These are phyloP conservation scores for Drymodes brunneopygia DNA, from an alignment of 2,113 vertebrate genomes.

Conservation along the genomic window DNA sequence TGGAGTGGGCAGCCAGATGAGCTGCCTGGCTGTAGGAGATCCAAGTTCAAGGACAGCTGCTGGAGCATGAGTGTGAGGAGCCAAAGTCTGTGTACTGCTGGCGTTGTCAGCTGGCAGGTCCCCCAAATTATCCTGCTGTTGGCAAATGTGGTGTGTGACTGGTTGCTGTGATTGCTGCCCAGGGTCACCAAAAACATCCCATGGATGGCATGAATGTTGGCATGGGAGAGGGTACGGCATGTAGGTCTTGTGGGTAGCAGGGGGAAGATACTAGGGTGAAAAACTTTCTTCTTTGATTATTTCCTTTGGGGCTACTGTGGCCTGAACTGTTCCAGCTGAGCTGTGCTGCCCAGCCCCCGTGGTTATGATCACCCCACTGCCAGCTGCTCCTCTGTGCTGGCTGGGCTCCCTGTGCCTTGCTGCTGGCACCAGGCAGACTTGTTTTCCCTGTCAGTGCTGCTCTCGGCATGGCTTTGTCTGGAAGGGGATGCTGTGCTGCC, in stretches of 20 bases:
- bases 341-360: neutral
- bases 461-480: fast-evolving
- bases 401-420: neutral
- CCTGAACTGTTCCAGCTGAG: neutral
- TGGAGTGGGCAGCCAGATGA: neutral
- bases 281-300: neutral
- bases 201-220: neutral
- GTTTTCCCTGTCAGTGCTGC: neutral
- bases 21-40: neutral
- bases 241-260: neutral
- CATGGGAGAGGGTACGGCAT: fast-evolving
- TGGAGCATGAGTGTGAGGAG: neutral
- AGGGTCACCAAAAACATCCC: neutral
- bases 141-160: neutral
- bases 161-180: neutral
- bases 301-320: neutral
- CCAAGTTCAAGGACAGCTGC: fast-evolving
- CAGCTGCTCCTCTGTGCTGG: neutral
- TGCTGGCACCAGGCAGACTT: neutral
- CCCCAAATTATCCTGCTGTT: neutral
- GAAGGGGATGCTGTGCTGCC: neutral
- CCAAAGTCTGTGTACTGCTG: neutral
- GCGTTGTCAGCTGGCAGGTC: neutral
- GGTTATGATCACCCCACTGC: neutral
- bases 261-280: fast-evolving